Conservation (phyloP, 1,140 invertebrate genomes). For the Leptopilina boulardi region DNA sequence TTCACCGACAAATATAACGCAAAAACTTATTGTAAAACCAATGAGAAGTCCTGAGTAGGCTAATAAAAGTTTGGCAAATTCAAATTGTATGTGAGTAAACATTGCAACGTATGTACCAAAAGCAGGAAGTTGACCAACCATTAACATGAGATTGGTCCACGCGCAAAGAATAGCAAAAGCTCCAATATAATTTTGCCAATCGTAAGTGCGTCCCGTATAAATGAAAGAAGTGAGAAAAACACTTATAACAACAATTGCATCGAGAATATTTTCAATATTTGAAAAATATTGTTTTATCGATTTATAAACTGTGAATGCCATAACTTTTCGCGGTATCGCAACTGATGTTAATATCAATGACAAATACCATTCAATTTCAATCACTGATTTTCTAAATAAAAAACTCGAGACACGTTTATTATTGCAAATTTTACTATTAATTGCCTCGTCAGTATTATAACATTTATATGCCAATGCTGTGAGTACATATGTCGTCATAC, state of each 20-base stretch:
- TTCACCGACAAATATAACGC: constrained; percentile 80
- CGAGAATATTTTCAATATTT: constrained; percentile 80
- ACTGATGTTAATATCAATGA: constrained; percentile 76
- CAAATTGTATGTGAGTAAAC: constrained; percentile 81
- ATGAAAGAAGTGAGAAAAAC: constrained; percentile 77
- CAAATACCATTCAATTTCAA: constrained; percentile 78
- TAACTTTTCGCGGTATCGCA: constrained; percentile 78
- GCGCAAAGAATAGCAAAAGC: constrained; percentile 80
- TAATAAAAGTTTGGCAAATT: constrained; percentile 79
- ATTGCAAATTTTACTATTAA: constrained; percentile 74
- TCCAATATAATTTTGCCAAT: constrained; percentile 80
- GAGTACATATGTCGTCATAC: constrained; percentile 79
- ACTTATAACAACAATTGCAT: constrained; percentile 78
- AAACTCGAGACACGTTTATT: constrained; percentile 74
- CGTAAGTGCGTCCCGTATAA: constrained; percentile 73
- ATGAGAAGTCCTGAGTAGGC: constrained; percentile 81
- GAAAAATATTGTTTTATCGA: constrained; percentile 79
- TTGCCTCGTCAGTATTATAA: constrained; percentile 65
- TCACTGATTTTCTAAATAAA: constrained; percentile 72
- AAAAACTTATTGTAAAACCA: constrained; percentile 82
- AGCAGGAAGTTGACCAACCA: constrained; percentile 81
- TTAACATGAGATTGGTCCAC: constrained; percentile 81
- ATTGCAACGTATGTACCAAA: constrained; percentile 83
- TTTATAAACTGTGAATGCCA: constrained; percentile 78
- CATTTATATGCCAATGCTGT: constrained; percentile 76